A percentile compares a stretch with the other conserved stretches of the same genome.
These are phyloP conservation scores for Eubucco bourcierii DNA, from an alignment of 2,113 vertebrate species.

Conservation along the genomic window DNA sequence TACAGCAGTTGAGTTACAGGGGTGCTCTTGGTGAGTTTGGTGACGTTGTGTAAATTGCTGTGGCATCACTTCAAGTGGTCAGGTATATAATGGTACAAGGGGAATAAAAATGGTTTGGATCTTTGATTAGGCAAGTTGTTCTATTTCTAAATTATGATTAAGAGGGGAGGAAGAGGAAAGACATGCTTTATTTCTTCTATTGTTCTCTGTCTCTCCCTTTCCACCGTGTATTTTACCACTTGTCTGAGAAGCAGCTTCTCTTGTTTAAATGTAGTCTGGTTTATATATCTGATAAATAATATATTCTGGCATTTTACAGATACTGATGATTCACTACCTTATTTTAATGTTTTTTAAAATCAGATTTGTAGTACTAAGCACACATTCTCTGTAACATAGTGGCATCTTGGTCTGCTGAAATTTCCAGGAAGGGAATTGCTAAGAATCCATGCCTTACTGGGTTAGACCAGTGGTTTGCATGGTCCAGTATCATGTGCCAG, in stretches of 20 bases:
- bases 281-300: not conserved
- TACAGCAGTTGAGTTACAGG: not conserved
- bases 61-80: not conserved
- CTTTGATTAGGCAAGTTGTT: not conserved
- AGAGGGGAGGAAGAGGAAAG: not conserved
- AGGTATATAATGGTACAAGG: not conserved
- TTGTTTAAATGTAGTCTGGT: not conserved
- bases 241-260: not conserved
- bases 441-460: not conserved
- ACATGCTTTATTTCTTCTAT: not conserved
- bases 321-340: not conserved
- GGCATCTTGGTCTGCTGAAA: slow-evolving; percentile 3
- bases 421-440: slow-evolving; percentile 28
- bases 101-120: not conserved
- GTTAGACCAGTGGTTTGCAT: not conserved
- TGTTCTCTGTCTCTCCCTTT: not conserved
- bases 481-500: not conserved
- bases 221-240: not conserved
- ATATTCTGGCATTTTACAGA: not conserved
- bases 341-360: not conserved
- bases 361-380: not conserved
- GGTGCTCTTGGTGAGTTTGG: no score
- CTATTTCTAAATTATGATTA: not conserved
- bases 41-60: not conserved
- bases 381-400: not conserved